Base-by-base conservation (phyloP, 2,797 vertebrate species). In the Pseudopleuronectes americanus region DNA sequence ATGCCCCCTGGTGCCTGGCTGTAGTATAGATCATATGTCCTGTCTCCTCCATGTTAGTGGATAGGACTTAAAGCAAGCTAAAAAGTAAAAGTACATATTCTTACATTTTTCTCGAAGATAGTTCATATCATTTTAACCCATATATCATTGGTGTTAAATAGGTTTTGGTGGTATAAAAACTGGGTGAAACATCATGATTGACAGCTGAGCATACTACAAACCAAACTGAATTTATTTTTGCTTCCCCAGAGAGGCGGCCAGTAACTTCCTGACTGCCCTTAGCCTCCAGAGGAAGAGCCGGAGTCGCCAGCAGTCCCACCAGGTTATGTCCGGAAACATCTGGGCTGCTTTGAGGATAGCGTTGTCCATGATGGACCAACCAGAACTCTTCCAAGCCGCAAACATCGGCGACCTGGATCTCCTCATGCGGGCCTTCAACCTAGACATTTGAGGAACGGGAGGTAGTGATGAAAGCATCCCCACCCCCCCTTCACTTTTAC, bases 351-450 rank as follows among this genome's bases (percentile, higher is more conserved):
- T 99, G 83, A 94, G 97, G 87, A 98, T 99, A 80, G 96, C 98
- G 19, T 92, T 99, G 33, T 99, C 97, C 70, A 97, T 99, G 96
- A 96, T 99, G 96, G 97, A 99, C 92, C 96, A 98, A 81, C 98
- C 98, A 0, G 97, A 99, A 92, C 96, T 99, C 81, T 99, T 97
- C 85, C 98, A 99, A 92, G 98, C 98, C 2, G 97, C 98, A 74
- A 99, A 98, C 22, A 96, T 99, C 1, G 98, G 98, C 1, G 97
- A 99, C 89, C 91, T 99, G 89, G 98, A 99, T 88, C 95, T 97
- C 64, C 96, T 99, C 57, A 94, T 99, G 92, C 94, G 92, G 92
- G 98, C 98, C 82, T 99, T 99, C 84, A 97, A 98, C 83, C 88
- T 99, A 85, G 97, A 99, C 80, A 93, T 96, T 66, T 99, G 84